Conservation (phyloP, 2,888 invertebrate genomes). For the Agriopis aurantiaria region DNA sequence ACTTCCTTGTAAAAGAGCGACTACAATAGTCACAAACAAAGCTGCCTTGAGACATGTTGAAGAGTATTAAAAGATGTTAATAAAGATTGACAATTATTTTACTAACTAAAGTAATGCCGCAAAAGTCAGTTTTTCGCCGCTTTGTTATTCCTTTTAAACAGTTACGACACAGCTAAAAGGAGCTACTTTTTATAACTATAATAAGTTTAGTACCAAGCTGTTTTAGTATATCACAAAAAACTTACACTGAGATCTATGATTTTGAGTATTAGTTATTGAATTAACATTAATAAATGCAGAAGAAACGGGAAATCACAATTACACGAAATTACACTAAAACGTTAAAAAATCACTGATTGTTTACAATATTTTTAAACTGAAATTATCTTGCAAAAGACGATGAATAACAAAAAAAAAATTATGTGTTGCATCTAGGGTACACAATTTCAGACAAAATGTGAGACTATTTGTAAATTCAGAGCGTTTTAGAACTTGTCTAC, state of each 20-base stretch:
- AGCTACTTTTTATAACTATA: not conserved
- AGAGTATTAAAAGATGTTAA: not conserved
- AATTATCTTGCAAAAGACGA: not conserved
- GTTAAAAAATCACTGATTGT: not conserved
- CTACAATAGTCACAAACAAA: conserved; percentile 70
- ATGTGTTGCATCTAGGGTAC: not conserved
- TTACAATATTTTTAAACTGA: not conserved
- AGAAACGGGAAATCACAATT: not conserved
- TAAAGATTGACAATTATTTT: not conserved
- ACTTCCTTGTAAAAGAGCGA: conserved; percentile 71
- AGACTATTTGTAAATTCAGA: too few species aligned
- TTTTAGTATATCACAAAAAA: not conserved
- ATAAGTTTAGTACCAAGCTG: not conserved
- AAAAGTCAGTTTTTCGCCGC: not conserved
- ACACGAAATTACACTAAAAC: not conserved
- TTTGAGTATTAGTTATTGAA: not conserved
- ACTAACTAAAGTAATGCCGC: not conserved
- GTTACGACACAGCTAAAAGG: too few species aligned
- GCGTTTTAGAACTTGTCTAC: too few species aligned
- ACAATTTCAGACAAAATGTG: too few species aligned
- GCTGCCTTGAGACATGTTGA: conserved; percentile 44
- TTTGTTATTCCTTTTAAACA: not conserved
- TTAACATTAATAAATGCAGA: conserved; percentile 1
- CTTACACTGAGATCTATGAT: not conserved
- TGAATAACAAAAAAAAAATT: too few species aligned